Base-by-base conservation (phyloP, 2,113 vertebrate species). In the Mus pahari region DNA sequence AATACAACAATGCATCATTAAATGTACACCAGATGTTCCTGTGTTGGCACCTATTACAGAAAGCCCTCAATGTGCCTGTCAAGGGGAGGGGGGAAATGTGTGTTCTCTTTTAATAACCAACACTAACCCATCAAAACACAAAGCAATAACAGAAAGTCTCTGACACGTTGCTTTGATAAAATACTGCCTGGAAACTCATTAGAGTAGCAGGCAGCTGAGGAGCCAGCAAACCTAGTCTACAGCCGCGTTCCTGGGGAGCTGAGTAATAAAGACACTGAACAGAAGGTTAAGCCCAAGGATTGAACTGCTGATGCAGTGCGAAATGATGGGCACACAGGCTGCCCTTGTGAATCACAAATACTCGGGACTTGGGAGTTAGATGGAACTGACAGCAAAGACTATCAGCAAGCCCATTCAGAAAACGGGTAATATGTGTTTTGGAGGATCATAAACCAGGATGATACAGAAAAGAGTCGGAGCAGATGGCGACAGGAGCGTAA, bases 81-180 rank as follows among this genome's bases (percentile, higher is more conserved):
- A 96, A 92, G 96, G 81, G 91, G 48, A 92, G 45, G 79, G 0
- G 95, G 60, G 89, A 96, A 96, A 95, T 89, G 64, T 97, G 86
- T 60, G 58, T 92, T 97, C 86, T 96, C 94, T 95, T 98, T 97
- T 98, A 97, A 98, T 98, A 98, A 97, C 86, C 92, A 97, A 98
- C 95, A 95, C 92, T 97, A 98, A 95, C 33, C 31, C 97, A 97
- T 98, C 97, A 97, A 97, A 98, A 96, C 97, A 97, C 97, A 97
- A 93, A 97, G 97, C 91, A 96, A 81, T 97, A 98, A 97, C 79
- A 94, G 96, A 97, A 98, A 97, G 97, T 91, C 93, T 96, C 86
- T 97, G 98, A 98, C 98, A 95, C 9, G 2, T 94, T 95, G 96
- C 98, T 97, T 97, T 98, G 98, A 98, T 98, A 94, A 98, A 98